Evolutionary conservation across 2,113 vertebrate genomes (phyloP).

Genomic region (Copsychus sechellarum): DNA sequence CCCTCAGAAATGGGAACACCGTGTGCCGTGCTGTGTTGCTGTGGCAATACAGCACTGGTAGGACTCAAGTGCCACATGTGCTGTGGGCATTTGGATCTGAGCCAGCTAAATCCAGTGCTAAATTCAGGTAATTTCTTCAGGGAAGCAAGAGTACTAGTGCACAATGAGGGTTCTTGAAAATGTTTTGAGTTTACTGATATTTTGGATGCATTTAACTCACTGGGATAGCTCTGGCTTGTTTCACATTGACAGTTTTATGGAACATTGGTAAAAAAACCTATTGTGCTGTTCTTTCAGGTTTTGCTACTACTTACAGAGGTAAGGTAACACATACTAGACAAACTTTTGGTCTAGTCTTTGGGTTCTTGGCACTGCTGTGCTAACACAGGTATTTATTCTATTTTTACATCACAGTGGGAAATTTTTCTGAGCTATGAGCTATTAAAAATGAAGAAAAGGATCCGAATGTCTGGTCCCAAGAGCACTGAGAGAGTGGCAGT

Average conservation of each 20-base stretch:
- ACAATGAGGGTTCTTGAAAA: neutral
- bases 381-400: neutral
- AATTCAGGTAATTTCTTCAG: neutral
- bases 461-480: neutral
- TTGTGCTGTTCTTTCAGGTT: neutral
- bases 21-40: neutral
- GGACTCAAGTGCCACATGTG: neutral
- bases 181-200: neutral
- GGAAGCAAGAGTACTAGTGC: neutral
- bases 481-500: neutral
- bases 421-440: neutral
- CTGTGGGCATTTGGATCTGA: neutral
- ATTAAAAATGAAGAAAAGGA: neutral
- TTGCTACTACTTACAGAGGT: neutral
- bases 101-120: neutral
- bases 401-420: neutral
- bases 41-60: accelerated
- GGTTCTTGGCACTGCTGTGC: neutral
- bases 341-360: neutral
- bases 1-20: neutral
- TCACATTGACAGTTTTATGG: neutral
- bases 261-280: neutral
- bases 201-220: neutral
- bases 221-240: neutral
- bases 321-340: neutral